Evolutionary conservation across 1,140 invertebrate genomes (phyloP), one percentile per base, ranked within the genome.

Genomic region (Spodoptera frugiperda): DNA sequence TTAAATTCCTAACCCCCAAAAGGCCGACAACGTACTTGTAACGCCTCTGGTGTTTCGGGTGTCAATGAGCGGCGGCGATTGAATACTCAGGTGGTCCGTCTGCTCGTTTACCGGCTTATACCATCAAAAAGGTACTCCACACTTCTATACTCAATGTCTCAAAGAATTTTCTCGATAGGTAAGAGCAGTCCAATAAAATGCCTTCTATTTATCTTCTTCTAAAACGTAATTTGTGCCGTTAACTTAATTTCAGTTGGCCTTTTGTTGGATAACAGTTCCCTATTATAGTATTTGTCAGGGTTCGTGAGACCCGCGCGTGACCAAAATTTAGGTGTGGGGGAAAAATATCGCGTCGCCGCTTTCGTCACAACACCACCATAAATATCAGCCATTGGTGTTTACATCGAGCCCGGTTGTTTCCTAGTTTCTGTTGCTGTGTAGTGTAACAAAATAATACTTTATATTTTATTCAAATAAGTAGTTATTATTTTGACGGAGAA

Each of bases 361-460:
- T 39, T 71, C 67, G 65, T 77, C 78, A 81, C 78, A 78, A 83
- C 82, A 83, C 78, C 72, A 48, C 80, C 82, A 83, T 83, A 83
- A 83, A 83, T 83, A 81, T 83, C 80, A 77, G 72, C 73, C 78
- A 72, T 49, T 68, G 51, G 80, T 81, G 78, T 83, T 79, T 79
- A 74, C 76, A 79, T 21, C 75, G 71, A 51, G 77, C 77, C 77
- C 77, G 79, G 78, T 71, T 83, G 74, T 81, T 83, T 78, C 78
- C 78, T 79, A 80, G 77, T 78, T 25, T 76, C 57, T 21, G 65
- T 25, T 68, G 11, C 46, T 25, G 48, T 21, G 61, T 51, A 14
- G 51, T 30, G 19, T 14, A n/a, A 17, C 25, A 30, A 48, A 51
- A 14, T 17, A 25, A 9, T 68, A n/a, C 30, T 68, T 68, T 49